Conservation (phyloP, 2,888 invertebrate genomes). For the Eristalis pertinax region DNA sequence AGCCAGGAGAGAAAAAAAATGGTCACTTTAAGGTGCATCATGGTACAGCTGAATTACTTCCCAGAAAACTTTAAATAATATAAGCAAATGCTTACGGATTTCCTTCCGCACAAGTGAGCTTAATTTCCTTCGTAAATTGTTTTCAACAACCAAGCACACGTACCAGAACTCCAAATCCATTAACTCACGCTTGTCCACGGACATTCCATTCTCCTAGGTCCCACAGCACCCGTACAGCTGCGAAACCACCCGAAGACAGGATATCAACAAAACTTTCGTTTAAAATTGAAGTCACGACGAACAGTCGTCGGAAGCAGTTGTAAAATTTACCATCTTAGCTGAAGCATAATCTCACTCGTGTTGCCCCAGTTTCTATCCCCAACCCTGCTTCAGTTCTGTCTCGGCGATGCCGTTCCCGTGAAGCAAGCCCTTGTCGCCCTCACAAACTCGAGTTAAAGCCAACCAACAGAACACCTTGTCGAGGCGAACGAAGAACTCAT, state of each 20-base stretch:
- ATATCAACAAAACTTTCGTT: slow-evolving; percentile 23
- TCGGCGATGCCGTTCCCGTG: background rate
- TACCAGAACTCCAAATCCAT: background rate
- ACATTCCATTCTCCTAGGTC: background rate
- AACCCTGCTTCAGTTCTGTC: background rate
- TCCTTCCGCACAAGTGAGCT: too few relatives aligned
- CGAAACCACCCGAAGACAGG: background rate
- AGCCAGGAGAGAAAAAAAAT: too few relatives aligned
- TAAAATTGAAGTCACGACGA: slow-evolving; percentile 30
- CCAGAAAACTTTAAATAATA: background rate
- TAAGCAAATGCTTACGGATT: background rate
- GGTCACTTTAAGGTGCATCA: too few relatives aligned
- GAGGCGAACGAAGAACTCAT: background rate
- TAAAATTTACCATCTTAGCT: background rate
- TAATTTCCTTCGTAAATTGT: background rate
- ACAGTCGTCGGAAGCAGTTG: background rate
- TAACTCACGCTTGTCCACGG: background rate
- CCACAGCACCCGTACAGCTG: background rate
- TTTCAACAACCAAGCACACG: background rate
- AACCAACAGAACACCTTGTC: background rate
- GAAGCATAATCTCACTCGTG: background rate
- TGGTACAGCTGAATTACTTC: too few relatives aligned
- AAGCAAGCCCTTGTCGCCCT: background rate
- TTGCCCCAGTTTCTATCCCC: slow-evolving; percentile 15
- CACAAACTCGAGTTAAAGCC: background rate